Base-by-base conservation (phyloP, 2,113 vertebrate species). In the Pycnonotus jocosus region DNA sequence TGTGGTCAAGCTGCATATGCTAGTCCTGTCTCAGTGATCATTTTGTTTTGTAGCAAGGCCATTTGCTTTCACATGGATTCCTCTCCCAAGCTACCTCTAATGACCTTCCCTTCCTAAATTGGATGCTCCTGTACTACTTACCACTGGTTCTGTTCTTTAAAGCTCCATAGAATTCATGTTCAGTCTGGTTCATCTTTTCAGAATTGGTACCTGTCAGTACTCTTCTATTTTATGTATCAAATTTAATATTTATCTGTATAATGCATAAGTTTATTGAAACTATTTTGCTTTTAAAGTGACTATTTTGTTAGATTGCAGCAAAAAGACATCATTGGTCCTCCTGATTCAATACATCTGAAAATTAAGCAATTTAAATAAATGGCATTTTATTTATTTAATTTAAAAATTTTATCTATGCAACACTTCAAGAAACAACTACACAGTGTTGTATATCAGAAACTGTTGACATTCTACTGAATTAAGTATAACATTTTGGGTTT, bases 391-490 rank as follows among this genome's bases (percentile, higher is more conserved):
- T 97, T 96, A 97, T 97, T 98, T 97, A 62, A 89, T 97, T 98
- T 96, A 38, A 84, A 97, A 94, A 92, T 92, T 90, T 97, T 91
- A 98, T 98, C 99, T 99, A 99, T 99, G 99, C 99, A 99, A 98
- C 98, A 98, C 98, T 96, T 98, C 97, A 98, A 97, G 97, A 97
- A 95, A 98, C 97, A 98, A 95, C 98, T 97, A 95, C 97, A 96
- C 42, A 79, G 98, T 98, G 98, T 98, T 98, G 98, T 98, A 95
- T 98, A 98, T 97, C 98, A 97, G 97, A 95, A 97, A 96, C 96
- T 97, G 94, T 86, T 97, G 91, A 97, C 97, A 97, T 97, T 97
- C 97, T 98, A 97, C 94, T 97, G 97, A 97, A 98, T 97, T 98
- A 98, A 96, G 96, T 98, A 98, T 87, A 97, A 97, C 84, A 94